Base-by-base conservation (phyloP, 2,888 invertebrate species). In the Xylophagus ater region DNA sequence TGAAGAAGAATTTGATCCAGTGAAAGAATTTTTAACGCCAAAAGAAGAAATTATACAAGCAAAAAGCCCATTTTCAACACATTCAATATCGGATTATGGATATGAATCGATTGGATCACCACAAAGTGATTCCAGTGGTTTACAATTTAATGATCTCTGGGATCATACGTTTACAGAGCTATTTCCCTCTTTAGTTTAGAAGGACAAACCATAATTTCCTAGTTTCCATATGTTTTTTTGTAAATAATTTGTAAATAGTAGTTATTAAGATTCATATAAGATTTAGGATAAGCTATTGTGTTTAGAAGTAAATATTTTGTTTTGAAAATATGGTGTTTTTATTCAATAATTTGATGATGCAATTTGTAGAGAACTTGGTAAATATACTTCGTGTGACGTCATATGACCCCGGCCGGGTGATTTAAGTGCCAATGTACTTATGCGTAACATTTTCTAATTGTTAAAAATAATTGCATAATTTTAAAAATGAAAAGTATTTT, bases 151-250 rank as follows among this genome's bases (percentile, higher is more conserved):
- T 55, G 79, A 81, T 56, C 69, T 78, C 53, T 83, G 81, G 81
- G 78, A 80, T 55, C 77, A 76, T 55, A 78, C 78, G 51, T 76
- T 84, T 52, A 76, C 80, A 44, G 83, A 84, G 63, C 64, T 86
- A 50, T 86, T 86, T 63, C 84, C 85, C 24, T 74, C 74, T 45
- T 66, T 85, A 54, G 71, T 77, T 37, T 83, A 69, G 23, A 23
- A 23, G 23, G 23, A 23, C n/a, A n/a, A 23, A 6, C 23, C 23
- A 23, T 23, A 23, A 23, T 6, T 6, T 23, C 23, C 10, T 23
- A 8, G 6, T 10, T 8, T 23, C 23, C 10, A 10, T 23, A 6
- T 23, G 23, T 23, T n/a, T n/a, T n/a, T n/a, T n/a, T n/a, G n/a
- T n/a, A 12, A 26, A 26, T 26, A 21, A 15, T 33, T 33, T 36